Percentiles rank a stretch among this genome's conserved stretches.
Evolutionary conservation across 2,888 invertebrate genomes (phyloP).

Genomic region (Ormyrus nitidulus): DNA sequence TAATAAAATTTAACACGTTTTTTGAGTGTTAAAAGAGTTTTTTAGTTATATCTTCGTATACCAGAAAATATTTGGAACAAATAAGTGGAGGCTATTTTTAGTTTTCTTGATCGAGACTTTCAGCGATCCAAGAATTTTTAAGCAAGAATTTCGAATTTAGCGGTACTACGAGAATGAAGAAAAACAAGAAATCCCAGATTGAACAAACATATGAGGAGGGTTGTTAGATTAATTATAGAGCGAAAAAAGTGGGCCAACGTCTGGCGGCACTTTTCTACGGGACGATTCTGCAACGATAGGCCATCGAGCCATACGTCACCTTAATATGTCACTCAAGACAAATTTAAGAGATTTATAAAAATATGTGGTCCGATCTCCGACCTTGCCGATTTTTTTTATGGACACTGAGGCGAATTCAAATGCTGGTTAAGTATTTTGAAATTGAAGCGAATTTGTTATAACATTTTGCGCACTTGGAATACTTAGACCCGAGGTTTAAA

Average conservation of each 20-base stretch:
- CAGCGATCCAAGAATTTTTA: constrained; percentile 45
- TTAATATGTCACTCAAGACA: constrained; percentile 23
- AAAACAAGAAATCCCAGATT: constrained; percentile 24
- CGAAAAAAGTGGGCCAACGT: constrained; percentile 18
- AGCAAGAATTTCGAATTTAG: constrained; percentile 25
- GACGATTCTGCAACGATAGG: constrained; percentile 20
- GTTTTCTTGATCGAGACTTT: constrained; percentile 50
- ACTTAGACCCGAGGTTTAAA: constrained; percentile 11
- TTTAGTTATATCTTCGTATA: constrained; percentile 1
- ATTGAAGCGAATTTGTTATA: background rate
- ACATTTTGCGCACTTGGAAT: background rate
- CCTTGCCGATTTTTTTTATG: background rate
- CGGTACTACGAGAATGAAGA: background rate
- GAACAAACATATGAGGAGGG: background rate
- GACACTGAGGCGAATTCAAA: background rate
- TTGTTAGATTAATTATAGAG: constrained; percentile 38
- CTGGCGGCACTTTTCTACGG: constrained; percentile 14
- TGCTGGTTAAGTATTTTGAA: background rate
- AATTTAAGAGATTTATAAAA: constrained; percentile 30
- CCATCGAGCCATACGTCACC: background rate
- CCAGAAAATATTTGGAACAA: constrained; percentile 50
- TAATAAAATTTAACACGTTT: too few species aligned
- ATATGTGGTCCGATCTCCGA: constrained; percentile 1
- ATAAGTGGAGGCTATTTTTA: constrained; percentile 49
- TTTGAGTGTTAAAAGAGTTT: too few species aligned